Percentiles rank a stretch among this genome's conserved stretches.
Conservation (phyloP, 1,140 invertebrate genomes). For the Aricia agestis region DNA sequence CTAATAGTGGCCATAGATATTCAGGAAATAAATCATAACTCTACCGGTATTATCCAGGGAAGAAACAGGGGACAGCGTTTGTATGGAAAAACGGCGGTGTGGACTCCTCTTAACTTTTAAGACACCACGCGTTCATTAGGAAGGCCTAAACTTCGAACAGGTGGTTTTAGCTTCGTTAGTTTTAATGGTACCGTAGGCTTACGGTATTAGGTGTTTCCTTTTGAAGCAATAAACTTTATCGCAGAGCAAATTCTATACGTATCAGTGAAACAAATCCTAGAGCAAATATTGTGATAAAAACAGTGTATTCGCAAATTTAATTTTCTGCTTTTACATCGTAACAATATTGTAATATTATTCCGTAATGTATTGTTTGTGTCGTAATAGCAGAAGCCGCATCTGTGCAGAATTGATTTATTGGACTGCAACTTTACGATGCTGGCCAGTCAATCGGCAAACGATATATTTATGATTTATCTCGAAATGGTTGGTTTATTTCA, state of each 20-base stretch:
- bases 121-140: background rate
- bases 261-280: background rate
- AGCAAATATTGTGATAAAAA: background rate
- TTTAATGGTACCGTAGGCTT: background rate
- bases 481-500: background rate
- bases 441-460: background rate
- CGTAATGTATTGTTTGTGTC: background rate
- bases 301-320: background rate
- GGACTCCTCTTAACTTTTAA: background rate
- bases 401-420: background rate
- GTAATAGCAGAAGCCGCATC: background rate
- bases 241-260: background rate
- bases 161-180: background rate
- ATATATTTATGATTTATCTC: constrained; percentile 1
- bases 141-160: background rate
- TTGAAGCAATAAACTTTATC: background rate
- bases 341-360: background rate
- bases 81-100: no score
- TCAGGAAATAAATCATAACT: no score
- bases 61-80: no score
- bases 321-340: background rate
- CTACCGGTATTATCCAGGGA: no score
- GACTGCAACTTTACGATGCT: background rate
- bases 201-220: background rate
- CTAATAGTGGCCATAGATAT: no score